Evolutionary conservation across 2,888 invertebrate genomes (phyloP).

Genomic region (Stenodema calcarata): DNA sequence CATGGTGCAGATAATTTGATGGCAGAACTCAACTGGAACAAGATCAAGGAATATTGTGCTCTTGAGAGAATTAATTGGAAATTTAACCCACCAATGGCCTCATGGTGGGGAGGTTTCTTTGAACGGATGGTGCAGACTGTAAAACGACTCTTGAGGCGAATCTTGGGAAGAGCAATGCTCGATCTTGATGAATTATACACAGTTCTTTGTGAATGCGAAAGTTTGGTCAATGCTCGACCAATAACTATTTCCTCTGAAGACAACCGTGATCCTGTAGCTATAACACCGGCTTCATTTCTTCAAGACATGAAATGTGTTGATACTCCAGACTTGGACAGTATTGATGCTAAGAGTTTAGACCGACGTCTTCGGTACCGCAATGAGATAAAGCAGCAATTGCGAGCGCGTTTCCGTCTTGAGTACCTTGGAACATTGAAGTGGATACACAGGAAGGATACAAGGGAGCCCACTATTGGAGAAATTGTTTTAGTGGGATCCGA

Average conservation of each 20-base stretch:
- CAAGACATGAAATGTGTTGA: too few species aligned
- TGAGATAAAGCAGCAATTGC: not conserved
- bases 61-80: slow-evolving; percentile 57
- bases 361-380: not conserved
- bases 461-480: not conserved
- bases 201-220: slow-evolving; percentile 26
- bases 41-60: not conserved
- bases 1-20: slow-evolving; percentile 60
- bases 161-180: not conserved
- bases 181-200: not conserved
- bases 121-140: slow-evolving; percentile 1
- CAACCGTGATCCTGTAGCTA: slow-evolving; percentile 55
- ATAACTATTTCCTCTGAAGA: not conserved
- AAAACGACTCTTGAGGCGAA: not conserved
- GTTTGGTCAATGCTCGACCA: not conserved
- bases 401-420: not conserved
- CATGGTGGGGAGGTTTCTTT: slow-evolving; percentile 63
- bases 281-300: slow-evolving; percentile 42
- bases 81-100: slow-evolving; percentile 61
- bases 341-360: not conserved
- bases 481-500: not conserved
- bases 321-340: not conserved
- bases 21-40: slow-evolving; percentile 64
- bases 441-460: not conserved
- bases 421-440: not conserved